Evolutionary conservation across 2,113 vertebrate species (phyloP).

Genomic region (Prunella fulvescens): DNA sequence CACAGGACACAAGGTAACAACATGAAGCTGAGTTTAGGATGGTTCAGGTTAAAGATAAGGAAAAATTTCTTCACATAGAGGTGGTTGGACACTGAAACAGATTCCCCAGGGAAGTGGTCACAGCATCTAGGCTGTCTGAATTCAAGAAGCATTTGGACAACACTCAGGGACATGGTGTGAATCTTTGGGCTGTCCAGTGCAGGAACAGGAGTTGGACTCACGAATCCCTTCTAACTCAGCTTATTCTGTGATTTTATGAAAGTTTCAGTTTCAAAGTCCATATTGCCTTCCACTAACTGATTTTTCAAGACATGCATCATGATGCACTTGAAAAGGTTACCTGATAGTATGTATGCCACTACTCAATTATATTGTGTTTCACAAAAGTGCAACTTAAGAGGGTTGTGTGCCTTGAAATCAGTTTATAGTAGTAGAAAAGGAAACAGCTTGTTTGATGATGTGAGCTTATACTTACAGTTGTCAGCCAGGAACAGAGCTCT

Average conservation of each 20-base stretch:
- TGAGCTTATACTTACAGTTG: not conserved
- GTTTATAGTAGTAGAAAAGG: not conserved
- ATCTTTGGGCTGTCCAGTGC: not conserved
- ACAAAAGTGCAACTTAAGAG: not conserved
- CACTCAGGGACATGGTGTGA: rapidly evolving
- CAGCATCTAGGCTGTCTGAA: too few relatives aligned
- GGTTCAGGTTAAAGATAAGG: not conserved
- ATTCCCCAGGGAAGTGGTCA: not conserved
- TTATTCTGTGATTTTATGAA: not conserved
- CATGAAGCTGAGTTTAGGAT: not conserved
- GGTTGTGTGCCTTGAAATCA: not conserved
- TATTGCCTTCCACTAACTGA: not conserved
- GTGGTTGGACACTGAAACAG: not conserved
- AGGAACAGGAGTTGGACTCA: not conserved
- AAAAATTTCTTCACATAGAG: not conserved
- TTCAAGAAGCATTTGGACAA: not conserved
- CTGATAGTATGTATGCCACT: not conserved
- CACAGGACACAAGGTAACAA: not conserved
- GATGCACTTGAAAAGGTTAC: not conserved
- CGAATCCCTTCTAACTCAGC: not conserved
- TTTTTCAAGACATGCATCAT: not conserved
- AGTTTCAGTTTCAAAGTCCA: not conserved
- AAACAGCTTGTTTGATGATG: not conserved
- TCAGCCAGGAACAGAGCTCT: not conserved
- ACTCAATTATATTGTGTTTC: not conserved